A percentile compares a stretch with the other conserved stretches of the same genome.
These are phyloP conservation scores for Pollachius pollachius DNA, from an alignment of 2,113 vertebrate species.

Conservation along the genomic window DNA sequence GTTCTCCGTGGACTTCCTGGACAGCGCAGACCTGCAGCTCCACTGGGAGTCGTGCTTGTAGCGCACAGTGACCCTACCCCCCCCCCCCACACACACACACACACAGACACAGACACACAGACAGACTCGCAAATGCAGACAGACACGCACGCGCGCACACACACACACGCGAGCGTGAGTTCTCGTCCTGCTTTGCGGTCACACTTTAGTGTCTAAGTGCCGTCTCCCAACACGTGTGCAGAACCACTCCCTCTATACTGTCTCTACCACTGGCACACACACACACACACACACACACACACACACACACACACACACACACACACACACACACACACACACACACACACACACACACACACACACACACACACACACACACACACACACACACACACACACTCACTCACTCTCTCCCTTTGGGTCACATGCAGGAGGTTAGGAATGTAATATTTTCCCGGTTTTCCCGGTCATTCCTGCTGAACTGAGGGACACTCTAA, in stretches of 20 bases:
- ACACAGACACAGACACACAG: neutral
- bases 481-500: too few species aligned
- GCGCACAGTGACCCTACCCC: constrained; percentile 4
- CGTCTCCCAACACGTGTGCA: too few species aligned
- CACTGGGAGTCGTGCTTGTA: constrained; percentile 96
- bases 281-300: constrained; percentile 8
- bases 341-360: constrained; percentile 5
- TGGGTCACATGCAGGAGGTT: too few species aligned
- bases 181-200: too few species aligned
- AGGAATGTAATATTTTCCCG: too few species aligned
- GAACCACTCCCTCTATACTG: too few species aligned
- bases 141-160: too few species aligned
- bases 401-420: constrained; percentile 27
- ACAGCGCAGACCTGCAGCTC: constrained; percentile 91
- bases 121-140: neutral
- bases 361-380: constrained; percentile 15
- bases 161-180: too few species aligned
- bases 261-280: too few species aligned
- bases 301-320: constrained; percentile 11
- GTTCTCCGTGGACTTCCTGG: constrained; percentile 94
- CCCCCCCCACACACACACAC: too few species aligned
- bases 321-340: constrained; percentile 23
- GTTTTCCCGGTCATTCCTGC: too few species aligned
- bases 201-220: too few species aligned
- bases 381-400: constrained; percentile 2